Base-by-base conservation (phyloP, 2,113 vertebrate species). In the Epinephelus moara region DNA sequence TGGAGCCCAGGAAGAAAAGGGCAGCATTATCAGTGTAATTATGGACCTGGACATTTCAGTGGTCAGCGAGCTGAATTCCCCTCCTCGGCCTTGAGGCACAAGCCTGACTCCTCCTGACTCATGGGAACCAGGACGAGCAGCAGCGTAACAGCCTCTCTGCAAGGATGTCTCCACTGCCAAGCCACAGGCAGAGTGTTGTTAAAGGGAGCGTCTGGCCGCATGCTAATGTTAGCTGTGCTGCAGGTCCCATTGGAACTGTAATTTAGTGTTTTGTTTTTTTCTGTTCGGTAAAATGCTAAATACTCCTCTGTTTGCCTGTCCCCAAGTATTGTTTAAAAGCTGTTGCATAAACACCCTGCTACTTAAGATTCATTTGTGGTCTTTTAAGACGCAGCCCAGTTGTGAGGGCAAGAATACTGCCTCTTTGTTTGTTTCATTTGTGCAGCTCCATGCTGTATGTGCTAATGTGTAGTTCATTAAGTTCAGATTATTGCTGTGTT, bases 141-240 rank as follows among this genome's bases (percentile, higher is more conserved):
- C 78, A 74, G 59, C 13, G 56, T 60, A 85, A 42, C 62, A 82
- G 89, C 89, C 61, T 81, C 78, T 79, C 73, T 76, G 87, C 55
- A 17, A 62, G 57, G 56, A 63, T 50, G 79, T 33, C 33, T 37
- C 72, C 4, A 0, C 77, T 81, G 92, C 92, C 94, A 94, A 94
- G 92, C 91, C 94, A 82, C 94, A 94, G 90, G 89, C 92, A 85
- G 66, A 78, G 82, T 85, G 84, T 90, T 86, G 88, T 92, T 88
- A 91, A 92, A 92, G 82, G 86, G 74, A 89, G 91, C 78, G 90
- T 94, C 94, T 93, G 91, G 91, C 91, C 86, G 73, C 94, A 93
- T 93, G 91, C 93, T 94, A 94, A 93, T 91, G 92, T 93, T 94
- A 94, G 93, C 93, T 72, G 50, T 79, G 89, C 89, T 86, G 89